These are phyloP conservation scores for Epinotia ramella DNA, from an alignment of 2,888 invertebrate species.

Conservation along the genomic window DNA sequence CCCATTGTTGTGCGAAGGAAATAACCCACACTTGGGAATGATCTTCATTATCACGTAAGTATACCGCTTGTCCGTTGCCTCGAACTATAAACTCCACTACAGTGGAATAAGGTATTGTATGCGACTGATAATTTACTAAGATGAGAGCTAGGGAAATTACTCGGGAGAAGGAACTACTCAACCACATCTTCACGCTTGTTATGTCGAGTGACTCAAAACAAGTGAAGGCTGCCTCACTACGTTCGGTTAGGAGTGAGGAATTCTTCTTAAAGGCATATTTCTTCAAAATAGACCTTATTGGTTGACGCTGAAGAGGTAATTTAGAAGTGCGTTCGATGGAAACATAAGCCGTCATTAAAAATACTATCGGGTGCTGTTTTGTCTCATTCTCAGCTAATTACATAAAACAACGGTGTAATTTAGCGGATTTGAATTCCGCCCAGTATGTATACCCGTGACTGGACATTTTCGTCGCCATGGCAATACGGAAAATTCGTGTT, in stretches of 20 bases:
- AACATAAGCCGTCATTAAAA: background rate
- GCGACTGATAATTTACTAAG: background rate
- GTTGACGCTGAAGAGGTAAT: background rate
- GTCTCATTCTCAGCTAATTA: background rate
- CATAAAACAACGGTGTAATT: background rate
- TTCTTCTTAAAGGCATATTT: background rate
- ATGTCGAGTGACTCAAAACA: conserved; percentile 22
- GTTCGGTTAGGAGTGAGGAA: background rate
- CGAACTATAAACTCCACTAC: conserved; percentile 2
- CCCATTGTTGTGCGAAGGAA: conserved; percentile 16
- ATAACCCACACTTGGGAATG: conserved; percentile 24
- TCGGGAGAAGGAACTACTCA: background rate
- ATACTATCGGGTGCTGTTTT: background rate
- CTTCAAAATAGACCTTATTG: conserved; percentile 1
- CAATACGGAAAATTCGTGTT: too few species aligned
- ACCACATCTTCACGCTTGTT: background rate
- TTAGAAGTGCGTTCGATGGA: background rate
- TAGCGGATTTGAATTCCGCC: background rate
- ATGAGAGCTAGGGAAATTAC: conserved; percentile 6
- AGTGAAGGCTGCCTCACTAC: conserved; percentile 3
- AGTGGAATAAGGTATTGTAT: conserved; percentile 3
- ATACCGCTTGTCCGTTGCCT: background rate
- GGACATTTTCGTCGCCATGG: too few species aligned
- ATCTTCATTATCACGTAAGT: background rate
- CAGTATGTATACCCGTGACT: background rate